Evolutionary conservation across 2,888 invertebrate genomes (phyloP), one percentile per base, ranked within the genome.

Genomic region (Cheilosia urbana): DNA sequence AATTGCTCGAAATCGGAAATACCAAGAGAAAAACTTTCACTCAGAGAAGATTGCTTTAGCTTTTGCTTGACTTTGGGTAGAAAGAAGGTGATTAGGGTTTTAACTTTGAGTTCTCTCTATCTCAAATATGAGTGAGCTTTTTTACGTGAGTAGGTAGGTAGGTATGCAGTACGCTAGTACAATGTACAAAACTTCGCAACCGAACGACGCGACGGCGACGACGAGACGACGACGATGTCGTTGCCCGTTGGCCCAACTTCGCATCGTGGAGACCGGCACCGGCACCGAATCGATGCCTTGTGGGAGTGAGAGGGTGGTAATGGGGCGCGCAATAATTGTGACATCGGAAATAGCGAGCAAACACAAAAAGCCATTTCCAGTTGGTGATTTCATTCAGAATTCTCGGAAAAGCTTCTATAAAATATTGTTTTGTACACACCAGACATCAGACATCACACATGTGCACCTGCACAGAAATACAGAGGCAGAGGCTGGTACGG

Each of bases 321-420:
- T 55, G 69, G 63, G 63, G 60, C 9, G 73, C 49, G 62, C 51
- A 81, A 72, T 72, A 85, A 81, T 49, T 85, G 76, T 85, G 85
- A 85, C 81, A 85, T 85, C 81, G 81, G 72, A 81, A 81, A 81
- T 81, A 27, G 68, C 66, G 62, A 72, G 42, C 55, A 21, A 75
- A 47, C 73, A 49, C 75, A 75, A 62, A 69, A 49, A 62, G 76
- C 76, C 81, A 85, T 77, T 85, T 81, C 76, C 81, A 85, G 85
- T 72, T 80, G 76, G 68, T 85, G 85, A 85, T 85, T 85, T 85
- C 85, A 85, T 85, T 85, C 34, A 68, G 68, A 81, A 51, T 85
- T 85, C 85, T 77, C 42, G 81, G 81, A 85, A 85, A 85, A 85
- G 85, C 85, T 85, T 62, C 58, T 30, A 76, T 68, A 65, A 69